These are phyloP conservation scores for Brachyrhaphis roseni DNA, from an alignment of 2,797 vertebrate species.

Conservation along the genomic window DNA sequence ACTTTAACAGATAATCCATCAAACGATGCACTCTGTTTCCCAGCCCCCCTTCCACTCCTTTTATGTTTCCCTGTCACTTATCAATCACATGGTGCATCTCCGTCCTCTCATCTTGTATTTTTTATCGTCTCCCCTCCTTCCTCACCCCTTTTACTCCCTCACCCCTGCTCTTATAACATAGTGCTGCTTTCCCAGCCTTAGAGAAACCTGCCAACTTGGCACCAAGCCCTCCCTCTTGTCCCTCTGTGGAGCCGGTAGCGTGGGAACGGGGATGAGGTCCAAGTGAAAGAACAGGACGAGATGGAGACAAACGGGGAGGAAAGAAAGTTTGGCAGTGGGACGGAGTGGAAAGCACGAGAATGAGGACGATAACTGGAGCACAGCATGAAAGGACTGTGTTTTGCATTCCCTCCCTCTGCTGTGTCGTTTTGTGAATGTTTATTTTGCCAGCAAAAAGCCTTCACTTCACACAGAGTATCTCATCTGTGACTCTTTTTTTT, in stretches of 20 bases:
- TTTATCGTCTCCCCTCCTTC: not conserved
- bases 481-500: not conserved
- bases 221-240: constrained; percentile 2
- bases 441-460: not conserved
- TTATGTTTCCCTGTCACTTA: constrained; percentile 23
- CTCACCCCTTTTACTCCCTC: constrained; percentile 6
- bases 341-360: not conserved
- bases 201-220: constrained; percentile 56
- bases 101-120: constrained; percentile 9
- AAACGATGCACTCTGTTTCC: constrained; percentile 35
- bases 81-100: constrained; percentile 15
- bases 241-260: constrained; percentile 59
- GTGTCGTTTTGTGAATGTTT: not conserved
- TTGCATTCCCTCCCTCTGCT: not conserved
- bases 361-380: not conserved
- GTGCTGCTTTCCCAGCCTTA: constrained; percentile 11
- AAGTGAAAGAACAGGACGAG: constrained; percentile 35
- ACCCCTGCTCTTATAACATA: constrained; percentile 16
- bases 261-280: constrained; percentile 72
- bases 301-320: constrained; percentile 14
- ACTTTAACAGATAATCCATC: constrained; percentile 71
- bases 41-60: not conserved
- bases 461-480: not conserved
- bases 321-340: constrained; percentile 16
- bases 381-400: not conserved